These are phyloP conservation scores for Zosterops hypoxanthus DNA, from an alignment of 2,113 vertebrate species.

Conservation along the genomic window DNA sequence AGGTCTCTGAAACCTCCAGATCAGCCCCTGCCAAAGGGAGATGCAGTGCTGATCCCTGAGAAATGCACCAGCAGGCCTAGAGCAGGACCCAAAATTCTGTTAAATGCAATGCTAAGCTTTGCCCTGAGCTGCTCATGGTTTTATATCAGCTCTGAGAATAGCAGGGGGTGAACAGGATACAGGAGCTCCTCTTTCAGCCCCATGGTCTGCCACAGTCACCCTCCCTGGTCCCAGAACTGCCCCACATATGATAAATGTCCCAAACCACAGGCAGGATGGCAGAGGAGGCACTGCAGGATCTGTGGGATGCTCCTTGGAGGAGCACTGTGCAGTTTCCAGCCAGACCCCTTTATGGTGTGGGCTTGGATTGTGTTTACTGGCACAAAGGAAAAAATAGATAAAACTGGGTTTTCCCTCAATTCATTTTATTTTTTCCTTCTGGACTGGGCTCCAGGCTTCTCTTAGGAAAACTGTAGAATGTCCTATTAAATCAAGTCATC, in stretches of 20 bases:
- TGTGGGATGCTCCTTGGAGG: neutral
- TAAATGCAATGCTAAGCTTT: neutral
- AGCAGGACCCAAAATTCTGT: neutral
- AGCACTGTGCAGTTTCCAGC: neutral
- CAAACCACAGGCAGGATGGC: neutral
- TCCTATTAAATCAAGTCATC: constrained; percentile 10
- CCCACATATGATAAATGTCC: fast-evolving
- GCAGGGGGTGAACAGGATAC: neutral
- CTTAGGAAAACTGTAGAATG: neutral
- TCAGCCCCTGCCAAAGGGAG: neutral
- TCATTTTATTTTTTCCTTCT: neutral
- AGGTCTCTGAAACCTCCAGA: neutral
- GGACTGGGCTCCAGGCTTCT: neutral
- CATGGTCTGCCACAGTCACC: neutral
- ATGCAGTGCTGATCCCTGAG: neutral
- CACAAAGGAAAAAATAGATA: neutral
- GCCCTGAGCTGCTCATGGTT: neutral
- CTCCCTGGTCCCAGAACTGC: neutral
- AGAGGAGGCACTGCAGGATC: neutral
- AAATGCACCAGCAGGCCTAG: neutral
- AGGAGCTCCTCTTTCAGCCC: neutral
- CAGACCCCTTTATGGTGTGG: neutral
- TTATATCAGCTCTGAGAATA: neutral
- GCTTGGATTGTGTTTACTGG: neutral
- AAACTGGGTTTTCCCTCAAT: neutral